These are phyloP conservation scores for Oscheius sp. DNA, from an alignment of 2,888 invertebrate genomes.

Conservation along the genomic window DNA sequence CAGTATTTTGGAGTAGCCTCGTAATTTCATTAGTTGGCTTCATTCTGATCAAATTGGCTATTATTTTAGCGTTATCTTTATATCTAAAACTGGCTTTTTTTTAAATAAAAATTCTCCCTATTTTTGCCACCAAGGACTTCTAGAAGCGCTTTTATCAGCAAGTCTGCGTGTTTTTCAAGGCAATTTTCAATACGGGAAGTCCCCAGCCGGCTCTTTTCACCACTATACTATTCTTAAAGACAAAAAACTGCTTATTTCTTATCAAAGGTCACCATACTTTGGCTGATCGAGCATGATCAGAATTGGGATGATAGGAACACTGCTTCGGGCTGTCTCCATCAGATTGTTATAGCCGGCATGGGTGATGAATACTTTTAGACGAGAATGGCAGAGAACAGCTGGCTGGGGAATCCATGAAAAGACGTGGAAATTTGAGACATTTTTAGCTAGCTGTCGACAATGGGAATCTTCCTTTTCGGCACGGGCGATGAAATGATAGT, in stretches of 20 bases:
- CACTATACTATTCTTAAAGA: too few species aligned
- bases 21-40: too few species aligned
- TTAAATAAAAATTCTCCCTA: too few species aligned
- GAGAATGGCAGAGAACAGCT: conserved; percentile 34
- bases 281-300: conserved; percentile 49
- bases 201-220: conserved; percentile 60
- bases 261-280: too few species aligned
- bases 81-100: too few species aligned
- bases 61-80: too few species aligned
- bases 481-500: conserved; percentile 58
- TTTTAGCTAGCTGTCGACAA: background rate
- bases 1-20: too few species aligned
- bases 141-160: conserved; percentile 32
- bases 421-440: conserved; percentile 37
- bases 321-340: conserved; percentile 54
- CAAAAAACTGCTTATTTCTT: too few species aligned
- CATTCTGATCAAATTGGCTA: too few species aligned
- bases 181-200: conserved; percentile 34
- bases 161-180: conserved; percentile 33
- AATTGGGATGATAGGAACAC: conserved; percentile 51
- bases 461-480: conserved; percentile 38
- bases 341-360: conserved; percentile 63
- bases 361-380: conserved; percentile 56
- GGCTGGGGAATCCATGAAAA: conserved; percentile 50
- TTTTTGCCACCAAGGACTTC: conserved; percentile 43